A percentile compares a stretch with the other conserved stretches of the same genome.
phyloP scores from a whole-genome alignment of 2,888 invertebrate genomes.

The Lymantria dispar region DNA sequence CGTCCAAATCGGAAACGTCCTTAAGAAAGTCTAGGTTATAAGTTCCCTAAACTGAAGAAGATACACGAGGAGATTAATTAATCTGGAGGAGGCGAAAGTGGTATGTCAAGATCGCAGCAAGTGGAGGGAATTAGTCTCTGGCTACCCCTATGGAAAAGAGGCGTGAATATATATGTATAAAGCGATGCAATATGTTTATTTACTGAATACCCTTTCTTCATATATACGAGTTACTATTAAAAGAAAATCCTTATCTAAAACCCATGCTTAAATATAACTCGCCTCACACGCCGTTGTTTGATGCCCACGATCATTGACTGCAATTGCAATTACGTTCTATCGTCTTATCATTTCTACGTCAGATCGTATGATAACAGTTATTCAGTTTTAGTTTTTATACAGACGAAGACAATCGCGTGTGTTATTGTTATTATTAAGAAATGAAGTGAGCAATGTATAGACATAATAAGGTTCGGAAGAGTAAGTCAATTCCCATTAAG shows the following conservation, averaged over 20 bases:
- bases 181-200: too few species aligned
- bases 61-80: too few species aligned
- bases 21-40: too few species aligned
- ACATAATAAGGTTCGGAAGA: constrained; percentile 42
- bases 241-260: constrained; percentile 9
- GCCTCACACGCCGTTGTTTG: constrained; percentile 3
- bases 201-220: too few species aligned
- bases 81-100: too few species aligned
- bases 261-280: constrained; percentile 4
- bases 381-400: constrained; percentile 46
- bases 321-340: constrained; percentile 17
- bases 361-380: constrained; percentile 33
- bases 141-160: too few species aligned
- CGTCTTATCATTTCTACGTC: constrained; percentile 33
- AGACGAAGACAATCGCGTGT: constrained; percentile 41
- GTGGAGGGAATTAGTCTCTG: too few species aligned
- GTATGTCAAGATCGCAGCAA: too few species aligned
- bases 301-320: constrained; percentile 19
- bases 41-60: too few species aligned
- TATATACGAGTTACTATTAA: neutral
- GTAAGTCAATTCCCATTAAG: constrained; percentile 40
- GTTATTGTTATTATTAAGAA: constrained; percentile 39
- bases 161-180: too few species aligned
- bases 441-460: constrained; percentile 54
- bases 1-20: too few species aligned